Conservation (phyloP, 2,797 vertebrate genomes). For the Somateria mollissima region DNA sequence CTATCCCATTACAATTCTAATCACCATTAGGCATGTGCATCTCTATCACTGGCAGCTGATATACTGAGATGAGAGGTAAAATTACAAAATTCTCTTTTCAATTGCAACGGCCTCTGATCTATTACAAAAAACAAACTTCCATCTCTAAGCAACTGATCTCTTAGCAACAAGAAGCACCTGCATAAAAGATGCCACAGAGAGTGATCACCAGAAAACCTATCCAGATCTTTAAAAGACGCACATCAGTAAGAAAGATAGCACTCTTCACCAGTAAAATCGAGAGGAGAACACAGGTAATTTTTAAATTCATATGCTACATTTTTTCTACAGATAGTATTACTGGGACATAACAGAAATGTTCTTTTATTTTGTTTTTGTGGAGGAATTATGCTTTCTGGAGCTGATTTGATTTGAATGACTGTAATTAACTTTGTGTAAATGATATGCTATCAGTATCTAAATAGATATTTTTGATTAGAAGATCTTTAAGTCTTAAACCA, state of each 20-base stretch:
- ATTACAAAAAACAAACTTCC: conserved; percentile 79
- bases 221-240: conserved; percentile 65
- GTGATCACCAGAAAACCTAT: conserved; percentile 79
- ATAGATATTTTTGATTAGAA: neutral
- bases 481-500: neutral
- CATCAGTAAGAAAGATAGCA: conserved; percentile 68
- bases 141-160: conserved; percentile 92
- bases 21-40: neutral
- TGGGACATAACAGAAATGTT: conserved; percentile 25
- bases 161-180: conserved; percentile 88
- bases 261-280: conserved; percentile 51
- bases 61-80: conserved; percentile 38
- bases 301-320: conserved; percentile 69
- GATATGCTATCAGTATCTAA: conserved; percentile 16
- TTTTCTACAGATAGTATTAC: conserved; percentile 24
- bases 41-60: neutral
- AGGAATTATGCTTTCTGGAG: conserved; percentile 42
- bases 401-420: conserved; percentile 38
- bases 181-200: conserved; percentile 83
- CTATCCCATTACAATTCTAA: conserved; percentile 1
- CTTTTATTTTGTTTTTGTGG: neutral
- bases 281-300: conserved; percentile 77
- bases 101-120: conserved; percentile 76
- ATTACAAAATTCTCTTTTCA: conserved; percentile 76
- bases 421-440: conserved; percentile 62